Conservation (phyloP, 2,113 vertebrate species). For the Tragelaphus imberbis region DNA sequence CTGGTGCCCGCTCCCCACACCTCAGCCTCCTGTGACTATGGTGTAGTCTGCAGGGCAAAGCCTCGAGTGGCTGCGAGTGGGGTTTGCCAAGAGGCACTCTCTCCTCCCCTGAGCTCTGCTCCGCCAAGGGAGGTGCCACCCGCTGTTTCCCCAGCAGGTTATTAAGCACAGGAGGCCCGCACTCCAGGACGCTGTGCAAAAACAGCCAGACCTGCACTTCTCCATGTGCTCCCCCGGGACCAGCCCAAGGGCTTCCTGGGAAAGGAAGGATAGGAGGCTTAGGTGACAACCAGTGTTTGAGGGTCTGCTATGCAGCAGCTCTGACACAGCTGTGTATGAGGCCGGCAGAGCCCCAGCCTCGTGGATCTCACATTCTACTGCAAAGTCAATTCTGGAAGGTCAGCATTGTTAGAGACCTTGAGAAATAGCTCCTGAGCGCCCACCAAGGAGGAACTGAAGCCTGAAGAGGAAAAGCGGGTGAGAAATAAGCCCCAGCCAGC, state of each 20-base stretch:
- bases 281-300: neutral
- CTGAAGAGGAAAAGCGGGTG: neutral
- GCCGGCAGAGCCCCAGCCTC: neutral
- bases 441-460: neutral
- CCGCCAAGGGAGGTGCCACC: neutral
- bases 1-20: fast-evolving
- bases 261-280: neutral
- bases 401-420: neutral
- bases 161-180: neutral
- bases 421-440: neutral
- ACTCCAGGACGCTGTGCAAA: neutral
- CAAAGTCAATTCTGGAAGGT: neutral
- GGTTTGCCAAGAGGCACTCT: neutral
- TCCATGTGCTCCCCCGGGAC: neutral
- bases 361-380: fast-evolving
- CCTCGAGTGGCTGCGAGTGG: neutral
- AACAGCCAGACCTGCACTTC: neutral
- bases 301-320: neutral
- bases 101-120: neutral
- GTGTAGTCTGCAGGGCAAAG: neutral
- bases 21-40: neutral
- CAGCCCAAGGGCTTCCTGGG: neutral
- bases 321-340: neutral
- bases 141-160: neutral
- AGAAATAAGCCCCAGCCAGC: neutral